phyloP scores from a whole-genome alignment of 2,797 vertebrate species.

The Macroramphosus scolopax region DNA sequence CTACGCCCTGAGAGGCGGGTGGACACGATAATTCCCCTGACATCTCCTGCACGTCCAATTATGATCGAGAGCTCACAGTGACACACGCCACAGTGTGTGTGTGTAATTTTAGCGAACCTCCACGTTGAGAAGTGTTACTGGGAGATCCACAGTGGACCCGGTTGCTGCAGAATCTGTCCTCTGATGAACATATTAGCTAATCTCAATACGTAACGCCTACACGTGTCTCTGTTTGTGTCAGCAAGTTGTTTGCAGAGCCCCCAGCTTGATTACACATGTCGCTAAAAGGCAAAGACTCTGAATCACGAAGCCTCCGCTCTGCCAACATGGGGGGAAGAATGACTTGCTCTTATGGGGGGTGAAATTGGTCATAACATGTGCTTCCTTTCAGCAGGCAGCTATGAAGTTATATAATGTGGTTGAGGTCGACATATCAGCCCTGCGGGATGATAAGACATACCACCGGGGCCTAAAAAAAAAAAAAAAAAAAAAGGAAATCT shows the following conservation, averaged over 20 bases:
- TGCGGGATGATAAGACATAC: conserved; percentile 40
- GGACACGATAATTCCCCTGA: conserved; percentile 8
- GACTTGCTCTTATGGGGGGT: conserved; percentile 35
- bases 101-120: conserved; percentile 17
- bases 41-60: conserved; percentile 10
- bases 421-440: conserved; percentile 32
- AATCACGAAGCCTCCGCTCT: too few relatives aligned
- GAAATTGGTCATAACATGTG: conserved; percentile 53
- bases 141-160: conserved; percentile 30
- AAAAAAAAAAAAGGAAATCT: conserved; percentile 52
- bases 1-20: background rate
- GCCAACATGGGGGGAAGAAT: conserved; percentile 28
- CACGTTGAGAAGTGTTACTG: too few relatives aligned
- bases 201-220: conserved; percentile 45
- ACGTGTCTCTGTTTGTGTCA: conserved; percentile 53
- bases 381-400: conserved; percentile 25
- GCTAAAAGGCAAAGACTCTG: too few relatives aligned
- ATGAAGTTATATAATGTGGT: conserved; percentile 35
- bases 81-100: conserved; percentile 7
- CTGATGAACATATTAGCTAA: conserved; percentile 28
- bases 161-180: background rate
- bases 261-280: conserved; percentile 17
- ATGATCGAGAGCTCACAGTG: background rate
- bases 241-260: conserved; percentile 10
- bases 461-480: conserved; percentile 28